A percentile compares a stretch with the other conserved stretches of the same genome.
phyloP scores from a whole-genome alignment of 2,888 invertebrate species.

The Brenthis ino region DNA sequence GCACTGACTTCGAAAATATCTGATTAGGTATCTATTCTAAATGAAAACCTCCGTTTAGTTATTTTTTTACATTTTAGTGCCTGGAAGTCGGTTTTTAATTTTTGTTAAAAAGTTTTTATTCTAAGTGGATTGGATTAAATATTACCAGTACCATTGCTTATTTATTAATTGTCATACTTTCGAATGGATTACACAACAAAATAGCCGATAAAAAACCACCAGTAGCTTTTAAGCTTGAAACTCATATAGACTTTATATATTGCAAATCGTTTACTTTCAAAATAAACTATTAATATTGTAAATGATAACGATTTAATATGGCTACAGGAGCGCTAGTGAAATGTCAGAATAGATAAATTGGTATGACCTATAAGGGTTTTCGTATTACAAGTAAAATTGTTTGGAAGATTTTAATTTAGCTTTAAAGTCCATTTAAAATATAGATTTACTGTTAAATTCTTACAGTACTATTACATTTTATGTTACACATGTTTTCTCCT shows the following conservation, averaged over 20 bases:
- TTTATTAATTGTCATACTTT: background rate
- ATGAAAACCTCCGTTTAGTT: too few relatives aligned
- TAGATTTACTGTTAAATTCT: background rate
- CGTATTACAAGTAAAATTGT: conserved; percentile 35
- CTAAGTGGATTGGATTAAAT: too few relatives aligned
- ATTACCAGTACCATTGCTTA: too few relatives aligned
- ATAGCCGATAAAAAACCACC: background rate
- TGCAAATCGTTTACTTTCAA: conserved; percentile 59
- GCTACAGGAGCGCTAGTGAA: conserved; percentile 52
- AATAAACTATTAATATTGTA: conserved; percentile 73
- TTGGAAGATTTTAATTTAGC: conserved; percentile 34
- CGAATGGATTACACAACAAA: background rate
- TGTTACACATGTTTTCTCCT: too few relatives aligned
- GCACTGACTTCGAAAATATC: too few relatives aligned
- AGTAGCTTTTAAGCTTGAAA: conserved; percentile 18
- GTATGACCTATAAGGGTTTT: conserved; percentile 47
- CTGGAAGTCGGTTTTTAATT: too few relatives aligned
- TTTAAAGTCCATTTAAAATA: background rate
- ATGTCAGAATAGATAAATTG: conserved; percentile 53
- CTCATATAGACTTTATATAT: conserved; percentile 57
- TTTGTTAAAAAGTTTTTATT: too few relatives aligned
- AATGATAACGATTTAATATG: conserved; percentile 71
- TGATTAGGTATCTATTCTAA: too few relatives aligned
- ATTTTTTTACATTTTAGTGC: too few relatives aligned
- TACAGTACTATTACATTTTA: background rate